Evolutionary conservation across 1,140 invertebrate species (phyloP).

Genomic region (Tetramorium parvispinum): DNA sequence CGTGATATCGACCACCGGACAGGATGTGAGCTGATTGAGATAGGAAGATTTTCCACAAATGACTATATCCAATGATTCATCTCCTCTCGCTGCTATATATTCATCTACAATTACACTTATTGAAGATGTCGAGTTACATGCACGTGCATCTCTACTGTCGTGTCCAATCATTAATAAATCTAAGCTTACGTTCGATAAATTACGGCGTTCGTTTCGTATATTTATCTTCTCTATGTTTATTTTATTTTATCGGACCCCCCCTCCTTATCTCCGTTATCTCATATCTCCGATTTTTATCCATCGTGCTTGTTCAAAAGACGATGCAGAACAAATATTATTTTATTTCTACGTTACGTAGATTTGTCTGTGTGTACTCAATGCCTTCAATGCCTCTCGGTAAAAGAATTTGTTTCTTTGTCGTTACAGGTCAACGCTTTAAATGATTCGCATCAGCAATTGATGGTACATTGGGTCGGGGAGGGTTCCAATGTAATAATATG

Average conservation of each 20-base stretch:
- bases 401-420: constrained; percentile 61
- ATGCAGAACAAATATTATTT: not conserved
- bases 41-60: constrained; percentile 21
- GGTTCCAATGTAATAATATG: constrained; percentile 94
- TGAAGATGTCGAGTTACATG: not conserved
- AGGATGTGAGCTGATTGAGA: not conserved
- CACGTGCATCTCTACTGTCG: not conserved
- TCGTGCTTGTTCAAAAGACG: not conserved
- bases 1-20: not conserved
- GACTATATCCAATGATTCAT: constrained; percentile 23
- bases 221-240: not conserved
- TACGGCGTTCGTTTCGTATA: not conserved
- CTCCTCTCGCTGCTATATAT: not conserved
- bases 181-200: not conserved
- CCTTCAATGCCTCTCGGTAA: not conserved
- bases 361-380: not conserved
- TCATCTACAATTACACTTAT: not conserved
- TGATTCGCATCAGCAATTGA: constrained; percentile 94
- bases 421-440: constrained; percentile 90
- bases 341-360: not conserved
- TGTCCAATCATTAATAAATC: not conserved
- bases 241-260: not conserved
- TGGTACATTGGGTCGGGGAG: constrained; percentile 96
- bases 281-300: not conserved
- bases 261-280: constrained; percentile 10